A percentile compares a stretch with the other conserved stretches of the same genome.
Conservation (phyloP, 2,888 invertebrate genomes). For the Liodrosophila aerea region DNA sequence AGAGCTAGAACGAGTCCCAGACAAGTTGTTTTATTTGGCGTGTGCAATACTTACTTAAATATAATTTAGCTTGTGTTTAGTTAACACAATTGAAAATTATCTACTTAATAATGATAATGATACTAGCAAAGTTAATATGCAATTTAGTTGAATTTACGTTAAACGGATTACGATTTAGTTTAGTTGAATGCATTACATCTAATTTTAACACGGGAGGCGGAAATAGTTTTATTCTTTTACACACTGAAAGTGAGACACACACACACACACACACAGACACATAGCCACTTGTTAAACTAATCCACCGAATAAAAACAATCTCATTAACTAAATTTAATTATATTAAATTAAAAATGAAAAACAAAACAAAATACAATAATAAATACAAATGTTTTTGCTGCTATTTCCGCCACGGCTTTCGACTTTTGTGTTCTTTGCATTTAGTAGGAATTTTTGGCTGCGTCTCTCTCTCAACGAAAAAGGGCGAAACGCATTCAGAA, state of each 20-base stretch:
- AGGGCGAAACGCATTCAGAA: slow-evolving; percentile 33
- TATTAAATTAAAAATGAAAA: slow-evolving; percentile 45
- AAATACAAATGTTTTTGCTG: slow-evolving; percentile 17
- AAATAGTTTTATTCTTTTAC: slow-evolving; percentile 51
- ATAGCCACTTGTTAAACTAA: slow-evolving; percentile 76
- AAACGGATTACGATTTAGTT: slow-evolving; percentile 68
- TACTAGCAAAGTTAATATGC: slow-evolving; percentile 68
- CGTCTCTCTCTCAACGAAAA: slow-evolving; percentile 49
- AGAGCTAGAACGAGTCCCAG: slow-evolving; percentile 15
- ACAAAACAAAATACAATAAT: slow-evolving; percentile 26
- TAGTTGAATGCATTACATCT: slow-evolving; percentile 60
- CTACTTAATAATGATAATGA: slow-evolving; percentile 14
- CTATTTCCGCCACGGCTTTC: slow-evolving; percentile 63
- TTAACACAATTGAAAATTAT: slow-evolving; percentile 45
- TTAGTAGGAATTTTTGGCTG: slow-evolving; percentile 56
- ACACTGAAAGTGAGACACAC: slow-evolving; percentile 26
- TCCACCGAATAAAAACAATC: slow-evolving; percentile 77
- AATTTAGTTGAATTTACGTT: slow-evolving; percentile 73
- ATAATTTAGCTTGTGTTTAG: slow-evolving; percentile 51
- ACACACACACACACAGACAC: slow-evolving; percentile 33
- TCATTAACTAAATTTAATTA: slow-evolving; percentile 70
- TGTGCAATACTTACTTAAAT: slow-evolving; percentile 55
- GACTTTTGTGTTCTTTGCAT: slow-evolving; percentile 37
- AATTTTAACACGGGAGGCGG: slow-evolving; percentile 61
- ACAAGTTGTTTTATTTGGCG: slow-evolving; percentile 54